Conservation (phyloP, 2,888 invertebrate genomes). For the Amitus sp. region DNA sequence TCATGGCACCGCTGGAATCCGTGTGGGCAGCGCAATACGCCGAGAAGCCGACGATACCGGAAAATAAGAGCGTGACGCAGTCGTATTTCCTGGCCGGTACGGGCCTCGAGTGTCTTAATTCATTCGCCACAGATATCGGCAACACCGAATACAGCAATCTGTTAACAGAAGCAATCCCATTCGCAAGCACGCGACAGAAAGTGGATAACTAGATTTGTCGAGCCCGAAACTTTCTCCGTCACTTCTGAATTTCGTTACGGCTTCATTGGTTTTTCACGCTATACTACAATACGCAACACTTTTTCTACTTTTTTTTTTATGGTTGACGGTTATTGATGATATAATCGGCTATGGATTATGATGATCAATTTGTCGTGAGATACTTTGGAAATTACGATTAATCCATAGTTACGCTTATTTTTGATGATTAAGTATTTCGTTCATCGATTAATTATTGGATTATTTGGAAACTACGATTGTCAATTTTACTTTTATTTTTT, state of each 20-base stretch:
- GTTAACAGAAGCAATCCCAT: slow-evolving; percentile 33
- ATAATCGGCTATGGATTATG: too few species aligned
- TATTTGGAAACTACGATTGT: too few species aligned
- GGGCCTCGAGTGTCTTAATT: slow-evolving; percentile 89
- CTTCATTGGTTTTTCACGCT: not conserved
- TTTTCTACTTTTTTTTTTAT: not conserved
- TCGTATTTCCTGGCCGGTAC: slow-evolving; percentile 91
- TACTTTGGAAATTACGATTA: too few species aligned
- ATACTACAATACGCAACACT: not conserved
- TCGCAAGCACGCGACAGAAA: not conserved
- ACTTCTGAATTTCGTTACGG: slow-evolving; percentile 6
- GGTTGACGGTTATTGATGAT: too few species aligned
- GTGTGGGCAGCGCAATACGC: slow-evolving; percentile 91
- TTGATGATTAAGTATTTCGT: too few species aligned
- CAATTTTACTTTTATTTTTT: too few species aligned
- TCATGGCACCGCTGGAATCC: slow-evolving; percentile 94
- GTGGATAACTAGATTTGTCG: not conserved
- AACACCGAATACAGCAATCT: slow-evolving; percentile 94
- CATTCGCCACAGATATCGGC: slow-evolving; percentile 94
- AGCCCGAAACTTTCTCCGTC: slow-evolving; percentile 3
- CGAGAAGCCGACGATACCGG: slow-evolving; percentile 92
- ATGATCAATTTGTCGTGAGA: too few species aligned
- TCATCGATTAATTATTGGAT: too few species aligned
- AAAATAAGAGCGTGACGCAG: slow-evolving; percentile 91
- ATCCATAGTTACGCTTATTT: too few species aligned